A percentile compares a stretch with the other conserved stretches of the same genome.
These are phyloP conservation scores for Vanessa cardui DNA, from an alignment of 2,888 invertebrate species.

Conservation along the genomic window DNA sequence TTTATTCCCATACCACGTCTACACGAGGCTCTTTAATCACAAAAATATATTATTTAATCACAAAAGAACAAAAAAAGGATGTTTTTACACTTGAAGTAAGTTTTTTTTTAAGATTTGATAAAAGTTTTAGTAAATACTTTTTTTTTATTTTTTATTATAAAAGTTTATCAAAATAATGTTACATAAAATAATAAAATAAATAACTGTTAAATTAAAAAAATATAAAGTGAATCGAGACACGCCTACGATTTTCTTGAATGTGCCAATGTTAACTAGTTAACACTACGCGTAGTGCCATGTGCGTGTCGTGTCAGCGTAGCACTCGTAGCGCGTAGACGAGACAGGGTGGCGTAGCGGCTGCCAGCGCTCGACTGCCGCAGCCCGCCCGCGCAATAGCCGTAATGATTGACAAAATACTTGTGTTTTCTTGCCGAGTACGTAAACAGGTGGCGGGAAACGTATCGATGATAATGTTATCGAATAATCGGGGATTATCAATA, in stretches of 20 bases:
- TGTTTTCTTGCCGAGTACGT: constrained; percentile 60
- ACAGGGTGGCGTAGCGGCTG: constrained; percentile 52
- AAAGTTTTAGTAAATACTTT: no score
- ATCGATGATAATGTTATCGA: constrained; percentile 30
- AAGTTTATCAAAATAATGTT: no score
- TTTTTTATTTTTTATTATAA: no score
- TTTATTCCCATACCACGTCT: neutral
- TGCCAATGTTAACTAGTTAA: constrained; percentile 21
- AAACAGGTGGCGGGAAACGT: constrained; percentile 49
- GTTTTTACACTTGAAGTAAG: no score
- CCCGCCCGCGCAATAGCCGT: constrained; percentile 49
- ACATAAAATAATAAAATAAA: neutral
- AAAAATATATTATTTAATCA: neutral
- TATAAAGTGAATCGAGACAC: constrained; percentile 22
- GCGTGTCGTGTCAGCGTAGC: constrained; percentile 30
- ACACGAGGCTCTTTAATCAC: neutral
- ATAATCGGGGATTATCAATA: constrained; percentile 15
- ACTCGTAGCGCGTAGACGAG: constrained; percentile 47
- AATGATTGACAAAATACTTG: constrained; percentile 78
- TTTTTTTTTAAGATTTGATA: no score
- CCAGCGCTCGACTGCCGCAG: constrained; percentile 48
- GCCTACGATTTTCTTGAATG: constrained; percentile 22
- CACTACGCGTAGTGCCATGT: constrained; percentile 38
- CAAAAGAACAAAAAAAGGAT: neutral
- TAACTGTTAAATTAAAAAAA: constrained; percentile 5